Base-by-base conservation (phyloP, 2,888 invertebrate species). In the Limnephilus lunatus region DNA sequence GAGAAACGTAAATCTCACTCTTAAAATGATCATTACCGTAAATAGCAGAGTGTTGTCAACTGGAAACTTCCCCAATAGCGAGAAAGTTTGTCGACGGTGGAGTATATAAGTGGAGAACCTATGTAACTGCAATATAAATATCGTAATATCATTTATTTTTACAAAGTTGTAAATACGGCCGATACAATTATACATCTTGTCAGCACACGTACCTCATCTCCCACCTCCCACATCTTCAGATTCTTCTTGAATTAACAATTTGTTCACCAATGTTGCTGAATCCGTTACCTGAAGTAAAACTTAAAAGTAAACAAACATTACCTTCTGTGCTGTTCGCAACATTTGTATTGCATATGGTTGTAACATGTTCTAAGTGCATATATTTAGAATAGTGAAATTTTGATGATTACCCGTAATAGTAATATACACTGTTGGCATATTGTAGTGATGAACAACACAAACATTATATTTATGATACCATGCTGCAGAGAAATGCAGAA, bases 21-120 rank as follows among this genome's bases (percentile, higher is more conserved):
- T 25, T n/a, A n/a, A 81, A n/a, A 7, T 30, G 15, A 15, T 82
- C 32, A 53, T 85, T 82, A 91, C 89, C 31, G 89, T 89, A n/a
- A 91, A 89, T 35, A 83, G 85, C 7, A 91, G n/a, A 15, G 89
- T 85, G 32, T 91, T 91, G 32, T 91, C 89, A 31, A 89, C 39
- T 30, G 80, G 31, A 19, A 89, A 89, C 35, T 89, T 83, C 32
- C 89, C 89, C 25, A 88, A 19, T 15, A 88, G 89, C 15, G 91
- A 32, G 4, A 89, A 31, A 32, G 82, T 80, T 7, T 85, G 85
- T 89, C 82, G 35, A 25, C 68, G 68, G 25, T 85, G 89, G 9
- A 89, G 68, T 4, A 85, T 53, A n/a, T 81, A 80, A n/a, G 85
- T 91, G 31, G 89, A 89, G 82, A 89, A 91, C 82, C 31, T 32